Evolutionary conservation across 2,888 invertebrate genomes (phyloP).

Genomic region (Cerastis leucographa): DNA sequence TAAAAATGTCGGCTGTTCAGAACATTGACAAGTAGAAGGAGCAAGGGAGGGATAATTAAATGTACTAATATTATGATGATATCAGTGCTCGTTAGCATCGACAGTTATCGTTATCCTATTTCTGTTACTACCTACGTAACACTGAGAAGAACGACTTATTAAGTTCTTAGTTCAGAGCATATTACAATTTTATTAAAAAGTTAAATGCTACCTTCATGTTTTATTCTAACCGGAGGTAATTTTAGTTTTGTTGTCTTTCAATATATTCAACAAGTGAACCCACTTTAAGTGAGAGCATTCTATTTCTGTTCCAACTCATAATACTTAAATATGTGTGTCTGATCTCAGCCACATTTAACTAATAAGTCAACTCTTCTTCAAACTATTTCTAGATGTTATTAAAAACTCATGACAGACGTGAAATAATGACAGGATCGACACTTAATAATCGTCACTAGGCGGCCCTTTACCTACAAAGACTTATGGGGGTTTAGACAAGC

Average conservation of each 20-base stretch:
- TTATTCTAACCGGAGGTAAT: not conserved
- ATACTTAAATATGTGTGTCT: not conserved
- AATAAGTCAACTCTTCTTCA: constrained; percentile 10
- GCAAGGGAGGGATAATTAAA: not conserved
- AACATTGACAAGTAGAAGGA: not conserved
- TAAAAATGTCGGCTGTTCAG: not conserved
- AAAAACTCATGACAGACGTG: constrained; percentile 1
- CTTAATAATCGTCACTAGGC: constrained; percentile 11
- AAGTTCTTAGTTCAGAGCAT: not conserved
- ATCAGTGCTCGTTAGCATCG: not conserved
- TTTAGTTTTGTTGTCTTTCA: not conserved
- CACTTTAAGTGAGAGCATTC: not conserved
- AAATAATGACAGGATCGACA: constrained; percentile 4
- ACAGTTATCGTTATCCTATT: not conserved
- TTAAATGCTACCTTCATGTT: not conserved
- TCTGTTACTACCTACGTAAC: not conserved
- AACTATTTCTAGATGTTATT: not conserved
- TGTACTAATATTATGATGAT: not conserved
- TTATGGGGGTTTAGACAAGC: constrained; percentile 4
- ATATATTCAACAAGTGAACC: not conserved
- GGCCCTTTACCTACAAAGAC: constrained; percentile 7
- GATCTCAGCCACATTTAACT: constrained; percentile 1
- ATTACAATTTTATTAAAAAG: not conserved
- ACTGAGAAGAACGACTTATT: not conserved
- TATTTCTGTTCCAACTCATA: constrained; percentile 5